Base-by-base conservation (phyloP, 2,113 vertebrate genomes). In the Megaleporinus macrocephalus region DNA sequence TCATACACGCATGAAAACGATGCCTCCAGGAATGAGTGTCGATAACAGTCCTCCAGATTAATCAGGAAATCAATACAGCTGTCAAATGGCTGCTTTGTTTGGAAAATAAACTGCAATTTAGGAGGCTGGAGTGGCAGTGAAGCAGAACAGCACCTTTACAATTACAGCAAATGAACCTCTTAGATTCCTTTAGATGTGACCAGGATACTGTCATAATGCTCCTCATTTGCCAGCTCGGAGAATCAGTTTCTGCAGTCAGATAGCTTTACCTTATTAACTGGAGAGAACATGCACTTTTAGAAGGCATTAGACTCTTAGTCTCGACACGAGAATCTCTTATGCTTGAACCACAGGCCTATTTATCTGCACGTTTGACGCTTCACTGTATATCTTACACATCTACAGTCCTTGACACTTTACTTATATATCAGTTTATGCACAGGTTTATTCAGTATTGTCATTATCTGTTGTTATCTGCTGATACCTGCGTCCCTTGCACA, bases 51-150 rank as follows among this genome's bases (percentile, higher is more conserved):
- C 91, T 90, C 90, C 92, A 85, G 94, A 95, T 97, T 96, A 95
- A 96, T 97, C 94, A 96, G 93, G 84, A 94, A 95, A 96, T 97
- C 95, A 91, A 96, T 96, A 76, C 22, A 30, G 75, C 87, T 95
- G 93, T 94, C 94, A 89, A 95, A 96, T 89, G 90, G 91, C 91
- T 86, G 89, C 85, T 88, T 91, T 74, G 87, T 87, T 91, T 91
- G 92, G 92, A 91, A 92, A 92, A 70, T 81, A 87, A 86, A 93
- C 90, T 91, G 88, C 88, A 90, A 90, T 90, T 86, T n/a, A 24
- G 85, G 90, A 87, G 89, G 84, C 84, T 73, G 84, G 71, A 15
- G 83, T 88, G 81, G 61, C 86, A 83, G 47, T 76, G 59, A 76
- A 90, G 86, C 80, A 90, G 88, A 87, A 89, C 89, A 86, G 55